Base-by-base conservation (phyloP, 2,113 vertebrate species). In the Equus przewalskii region DNA sequence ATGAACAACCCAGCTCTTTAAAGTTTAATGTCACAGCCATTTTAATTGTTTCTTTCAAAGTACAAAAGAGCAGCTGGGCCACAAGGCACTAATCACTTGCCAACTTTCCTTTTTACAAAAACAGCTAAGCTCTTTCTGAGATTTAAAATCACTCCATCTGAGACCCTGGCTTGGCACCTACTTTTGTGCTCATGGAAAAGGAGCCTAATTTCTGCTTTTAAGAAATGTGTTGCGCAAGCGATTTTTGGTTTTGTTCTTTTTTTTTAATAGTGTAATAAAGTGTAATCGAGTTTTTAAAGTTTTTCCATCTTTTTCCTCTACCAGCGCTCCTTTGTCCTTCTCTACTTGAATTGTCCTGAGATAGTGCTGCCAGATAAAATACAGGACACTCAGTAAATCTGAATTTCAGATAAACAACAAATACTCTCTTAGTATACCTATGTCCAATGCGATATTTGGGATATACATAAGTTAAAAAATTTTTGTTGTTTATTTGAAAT, bases 1-100 rank as follows among this genome's bases (percentile, higher is more conserved):
- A 87, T 49, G 87, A 97, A 94, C 44, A n/a, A 79, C 86, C 86
- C 93, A 96, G 92, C 96, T 97, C 89, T 98, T 98, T 98, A 98
- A 98, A 98, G 94, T 98, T 98, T 98, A 98, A 98, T 98, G 95
- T 95, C 76, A 49, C 92, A 83, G 95, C 76, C 97, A 83, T 98
- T 96, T 98, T 96, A 97, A 98, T 98, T 98, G 97, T 98, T 97
- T 98, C 97, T 98, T 95, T 91, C 96, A 97, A 96, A 97, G 97
- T 91, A 97, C 95, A 97, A 95, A 98, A 98, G 97, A 98, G 97
- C 97, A 96, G 96, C 92, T 81, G 80, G 97, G 92, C 95, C 88
- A 82, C 91, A 94, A 6, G 81, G 84, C 97, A 92, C 80, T 88
- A 92, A 97, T 96, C 97, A 97, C 94, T 97, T 97, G 98, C 98